Percentiles rank a stretch among this genome's conserved stretches.
phyloP scores from a whole-genome alignment of 2,888 invertebrate species.

The Polydrusus pterygomalis region DNA sequence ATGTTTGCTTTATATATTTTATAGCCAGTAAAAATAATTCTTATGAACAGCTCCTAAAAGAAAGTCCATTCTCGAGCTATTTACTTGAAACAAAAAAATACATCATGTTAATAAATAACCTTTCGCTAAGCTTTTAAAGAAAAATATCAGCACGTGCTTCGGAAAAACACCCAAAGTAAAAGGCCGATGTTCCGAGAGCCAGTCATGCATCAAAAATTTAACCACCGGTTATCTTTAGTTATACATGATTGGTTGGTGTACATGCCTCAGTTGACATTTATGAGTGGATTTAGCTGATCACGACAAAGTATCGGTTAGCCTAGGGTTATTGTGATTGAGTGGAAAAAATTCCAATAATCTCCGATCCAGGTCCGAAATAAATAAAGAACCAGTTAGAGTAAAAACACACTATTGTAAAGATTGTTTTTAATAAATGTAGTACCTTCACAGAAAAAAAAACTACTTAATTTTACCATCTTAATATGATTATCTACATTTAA shows the following conservation, averaged over 20 bases:
- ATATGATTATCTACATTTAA: too few species aligned
- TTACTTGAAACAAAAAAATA: not conserved
- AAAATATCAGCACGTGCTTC: conserved; percentile 14
- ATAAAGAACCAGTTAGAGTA: not conserved
- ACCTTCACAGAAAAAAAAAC: too few species aligned
- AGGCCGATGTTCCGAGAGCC: conserved; percentile 5
- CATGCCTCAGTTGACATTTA: conserved; percentile 30
- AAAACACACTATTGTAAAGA: not conserved
- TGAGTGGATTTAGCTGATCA: conserved; percentile 10
- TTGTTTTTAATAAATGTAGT: too few species aligned
- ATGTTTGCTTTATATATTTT: too few species aligned
- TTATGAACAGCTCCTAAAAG: not conserved
- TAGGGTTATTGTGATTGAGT: conserved; percentile 10
- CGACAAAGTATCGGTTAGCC: not conserved
- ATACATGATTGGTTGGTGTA: conserved; percentile 27
- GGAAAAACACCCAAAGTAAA: conserved; percentile 23
- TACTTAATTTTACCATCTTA: too few species aligned
- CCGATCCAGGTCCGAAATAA: not conserved
- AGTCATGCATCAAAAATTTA: conserved; percentile 17
- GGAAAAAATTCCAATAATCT: conserved; percentile 22
- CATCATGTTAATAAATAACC: not conserved
- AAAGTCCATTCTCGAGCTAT: not conserved
- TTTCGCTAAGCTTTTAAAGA: not conserved
- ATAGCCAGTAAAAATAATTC: too few species aligned
- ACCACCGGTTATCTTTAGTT: conserved; percentile 22